These are phyloP conservation scores for Pristionchus japonicus DNA, from an alignment of 2,888 invertebrate species.

Conservation along the genomic window DNA sequence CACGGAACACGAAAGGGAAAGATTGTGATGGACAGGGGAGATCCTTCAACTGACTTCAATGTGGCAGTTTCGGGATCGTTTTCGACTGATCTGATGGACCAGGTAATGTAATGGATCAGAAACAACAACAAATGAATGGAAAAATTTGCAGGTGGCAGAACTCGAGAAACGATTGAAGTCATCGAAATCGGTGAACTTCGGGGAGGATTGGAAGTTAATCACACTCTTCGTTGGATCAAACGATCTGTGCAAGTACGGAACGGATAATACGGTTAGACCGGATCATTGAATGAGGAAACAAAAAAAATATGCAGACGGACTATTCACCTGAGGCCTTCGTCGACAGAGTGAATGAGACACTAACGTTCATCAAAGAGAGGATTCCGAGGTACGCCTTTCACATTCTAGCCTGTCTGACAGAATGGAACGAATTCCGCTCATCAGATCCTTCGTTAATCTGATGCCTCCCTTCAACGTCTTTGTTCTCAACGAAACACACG, in stretches of 20 bases:
- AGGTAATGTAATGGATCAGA: neutral
- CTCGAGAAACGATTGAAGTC: constrained; percentile 1
- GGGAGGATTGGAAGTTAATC: constrained; percentile 44
- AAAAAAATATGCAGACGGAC: constrained; percentile 31
- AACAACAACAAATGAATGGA: neutral
- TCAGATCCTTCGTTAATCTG: constrained; percentile 56
- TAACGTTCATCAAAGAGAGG: neutral
- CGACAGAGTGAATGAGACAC: neutral
- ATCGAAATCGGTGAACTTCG: neutral
- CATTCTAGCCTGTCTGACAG: neutral
- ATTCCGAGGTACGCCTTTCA: constrained; percentile 25
- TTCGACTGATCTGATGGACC: neutral
- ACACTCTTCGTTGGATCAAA: constrained; percentile 35
- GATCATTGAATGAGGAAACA: neutral
- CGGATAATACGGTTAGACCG: constrained; percentile 27
- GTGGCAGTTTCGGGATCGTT: constrained; percentile 27
- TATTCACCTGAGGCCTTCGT: constrained; percentile 9
- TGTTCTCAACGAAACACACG: constrained; percentile 53
- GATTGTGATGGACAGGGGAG: neutral
- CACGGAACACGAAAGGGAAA: neutral
- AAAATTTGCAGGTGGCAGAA: neutral
- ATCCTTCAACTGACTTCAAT: constrained; percentile 28
- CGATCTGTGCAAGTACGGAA: constrained; percentile 26
- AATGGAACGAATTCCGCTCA: neutral
- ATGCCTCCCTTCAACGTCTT: constrained; percentile 60